Evolutionary conservation across 2,113 vertebrate species (phyloP).

Genomic region (Papio anubis): DNA sequence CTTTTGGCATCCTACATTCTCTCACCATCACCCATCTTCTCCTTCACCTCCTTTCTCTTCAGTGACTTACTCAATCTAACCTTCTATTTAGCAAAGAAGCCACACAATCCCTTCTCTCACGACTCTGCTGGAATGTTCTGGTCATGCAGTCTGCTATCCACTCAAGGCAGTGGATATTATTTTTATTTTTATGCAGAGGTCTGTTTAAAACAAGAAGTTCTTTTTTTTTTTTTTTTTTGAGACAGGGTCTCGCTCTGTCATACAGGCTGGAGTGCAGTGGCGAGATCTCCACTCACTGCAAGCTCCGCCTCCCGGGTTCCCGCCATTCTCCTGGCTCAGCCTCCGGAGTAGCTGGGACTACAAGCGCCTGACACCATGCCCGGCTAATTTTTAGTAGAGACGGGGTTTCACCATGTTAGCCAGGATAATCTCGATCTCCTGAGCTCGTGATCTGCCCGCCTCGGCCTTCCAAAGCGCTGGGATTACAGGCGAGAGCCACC

Average conservation of each 20-base stretch:
- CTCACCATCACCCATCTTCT: neutral
- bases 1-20: neutral
- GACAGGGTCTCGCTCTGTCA: accelerated
- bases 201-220: neutral
- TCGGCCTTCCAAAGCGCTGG: no score
- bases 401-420: no score
- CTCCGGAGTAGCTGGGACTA: no score
- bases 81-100: neutral
- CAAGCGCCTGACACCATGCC: no score
- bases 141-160: neutral
- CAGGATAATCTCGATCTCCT: no score
- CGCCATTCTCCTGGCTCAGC: no score
- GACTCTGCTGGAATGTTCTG: neutral
- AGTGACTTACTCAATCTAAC: neutral
- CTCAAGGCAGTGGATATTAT: neutral
- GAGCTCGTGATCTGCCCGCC: no score
- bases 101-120: neutral
- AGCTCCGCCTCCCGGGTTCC: no score
- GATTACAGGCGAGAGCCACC: no score
- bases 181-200: neutral
- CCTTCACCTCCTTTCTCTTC: neutral
- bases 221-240: neutral
- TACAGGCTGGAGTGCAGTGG: no score
- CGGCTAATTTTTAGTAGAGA: no score
- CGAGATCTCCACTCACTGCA: no score